Percentiles rank a stretch among this genome's conserved stretches.
phyloP scores from a whole-genome alignment of 1,140 invertebrate genomes.

The Melanaphis sacchari region DNA sequence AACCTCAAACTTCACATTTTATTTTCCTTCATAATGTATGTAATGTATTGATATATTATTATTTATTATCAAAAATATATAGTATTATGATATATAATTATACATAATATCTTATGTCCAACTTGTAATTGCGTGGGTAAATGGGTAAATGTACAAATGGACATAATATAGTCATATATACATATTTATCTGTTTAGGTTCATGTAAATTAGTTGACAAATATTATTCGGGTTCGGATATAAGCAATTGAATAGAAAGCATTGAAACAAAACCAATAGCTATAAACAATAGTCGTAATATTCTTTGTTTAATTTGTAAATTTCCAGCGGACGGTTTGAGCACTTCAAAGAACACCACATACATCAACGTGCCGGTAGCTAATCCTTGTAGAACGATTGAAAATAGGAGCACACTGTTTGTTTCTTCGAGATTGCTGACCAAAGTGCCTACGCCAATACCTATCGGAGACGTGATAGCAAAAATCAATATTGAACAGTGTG shows the following conservation, averaged over 20 bases:
- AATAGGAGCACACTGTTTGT: slow-evolving; percentile 47
- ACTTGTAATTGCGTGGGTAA: neutral
- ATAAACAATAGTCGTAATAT: slow-evolving; percentile 76
- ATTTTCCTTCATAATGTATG: neutral
- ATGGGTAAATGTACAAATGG: neutral
- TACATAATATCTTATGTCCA: neutral
- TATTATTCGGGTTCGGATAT: slow-evolving; percentile 17
- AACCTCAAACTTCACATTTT: neutral
- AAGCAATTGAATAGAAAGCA: slow-evolving; percentile 75
- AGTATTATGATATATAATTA: no score
- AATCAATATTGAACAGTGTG: slow-evolving; percentile 65
- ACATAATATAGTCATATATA: neutral
- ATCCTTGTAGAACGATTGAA: slow-evolving; percentile 63
- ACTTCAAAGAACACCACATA: slow-evolving; percentile 68
- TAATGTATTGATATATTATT: neutral
- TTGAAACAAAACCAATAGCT: slow-evolving; percentile 76
- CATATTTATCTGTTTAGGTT: neutral
- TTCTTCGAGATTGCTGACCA: slow-evolving; percentile 63
- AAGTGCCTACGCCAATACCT: slow-evolving; percentile 71
- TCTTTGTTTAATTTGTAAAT: slow-evolving; percentile 12
- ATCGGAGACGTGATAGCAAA: slow-evolving; percentile 68
- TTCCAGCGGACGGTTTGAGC: slow-evolving; percentile 63
- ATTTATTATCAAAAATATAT: neutral
- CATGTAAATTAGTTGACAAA: neutral
- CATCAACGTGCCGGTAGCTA: slow-evolving; percentile 66